Evolutionary conservation across 2,797 vertebrate genomes (phyloP).

Genomic region (Trematomus bernacchii): DNA sequence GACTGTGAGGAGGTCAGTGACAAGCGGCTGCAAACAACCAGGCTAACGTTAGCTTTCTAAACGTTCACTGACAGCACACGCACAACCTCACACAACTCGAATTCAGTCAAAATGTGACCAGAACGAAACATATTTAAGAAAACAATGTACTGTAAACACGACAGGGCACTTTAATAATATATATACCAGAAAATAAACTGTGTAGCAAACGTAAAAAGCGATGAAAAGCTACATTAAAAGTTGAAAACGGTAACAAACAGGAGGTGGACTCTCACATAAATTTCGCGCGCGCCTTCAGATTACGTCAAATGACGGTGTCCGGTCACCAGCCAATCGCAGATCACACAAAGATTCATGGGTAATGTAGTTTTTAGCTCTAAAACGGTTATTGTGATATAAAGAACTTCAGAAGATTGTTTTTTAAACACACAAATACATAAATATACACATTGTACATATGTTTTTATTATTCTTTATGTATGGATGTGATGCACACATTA

Average conservation of each 20-base stretch:
- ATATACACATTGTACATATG: neutral
- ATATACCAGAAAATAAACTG: neutral
- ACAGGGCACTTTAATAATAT: rapidly evolving
- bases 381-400: rapidly evolving
- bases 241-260: neutral
- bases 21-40: neutral
- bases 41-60: conserved; percentile 13
- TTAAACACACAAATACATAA: no score
- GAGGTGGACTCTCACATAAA: neutral
- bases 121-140: neutral
- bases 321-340: conserved; percentile 55
- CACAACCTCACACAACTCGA: neutral
- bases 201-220: neutral
- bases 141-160: neutral
- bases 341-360: conserved; percentile 46
- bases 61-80: neutral
- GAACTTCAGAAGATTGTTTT: no score
- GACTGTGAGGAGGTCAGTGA: neutral
- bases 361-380: conserved; percentile 57
- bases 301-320: conserved; percentile 29
- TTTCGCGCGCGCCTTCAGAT: conserved; percentile 69
- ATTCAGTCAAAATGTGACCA: neutral
- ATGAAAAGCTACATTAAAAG: neutral
- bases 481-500: no score
- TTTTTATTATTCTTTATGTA: neutral